Conservation (phyloP, 2,113 vertebrate species). For the Pogonocichla stellata region DNA sequence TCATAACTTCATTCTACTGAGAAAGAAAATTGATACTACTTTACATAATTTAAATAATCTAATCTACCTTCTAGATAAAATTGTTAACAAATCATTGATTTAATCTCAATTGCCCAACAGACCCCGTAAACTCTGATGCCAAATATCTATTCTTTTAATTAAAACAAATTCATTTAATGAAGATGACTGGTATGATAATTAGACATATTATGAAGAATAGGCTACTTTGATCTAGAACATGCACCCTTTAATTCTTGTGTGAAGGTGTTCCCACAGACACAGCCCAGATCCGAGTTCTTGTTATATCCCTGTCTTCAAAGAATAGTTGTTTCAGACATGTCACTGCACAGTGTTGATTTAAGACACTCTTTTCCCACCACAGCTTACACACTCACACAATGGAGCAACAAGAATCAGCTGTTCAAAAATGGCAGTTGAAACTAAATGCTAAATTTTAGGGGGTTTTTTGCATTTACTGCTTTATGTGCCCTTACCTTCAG, state of each 20-base stretch:
- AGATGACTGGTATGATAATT: not conserved
- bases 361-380: not conserved
- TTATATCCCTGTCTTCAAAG: not conserved
- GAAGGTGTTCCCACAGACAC: conserved; percentile 6
- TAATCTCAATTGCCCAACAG: conserved; percentile 4
- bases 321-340: not conserved
- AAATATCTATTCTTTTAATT: conserved; percentile 1
- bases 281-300: not conserved
- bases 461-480: not conserved
- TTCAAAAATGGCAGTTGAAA: not conserved
- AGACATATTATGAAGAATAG: not conserved
- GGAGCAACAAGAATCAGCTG: not conserved
- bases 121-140: not conserved
- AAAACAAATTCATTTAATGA: conserved; percentile 13
- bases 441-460: not conserved
- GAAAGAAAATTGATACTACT: not conserved
- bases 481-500: rapidly evolving
- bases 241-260: not conserved
- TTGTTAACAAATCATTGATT: conserved; percentile 21
- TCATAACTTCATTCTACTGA: conserved; percentile 13
- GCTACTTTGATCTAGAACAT: not conserved
- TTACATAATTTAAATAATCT: conserved; percentile 31
- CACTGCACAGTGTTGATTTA: not conserved
- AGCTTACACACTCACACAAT: not conserved
- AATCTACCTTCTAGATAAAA: conserved; percentile 20